phyloP scores from a whole-genome alignment of 1,140 invertebrate species.

The Drosophila triauraria region DNA sequence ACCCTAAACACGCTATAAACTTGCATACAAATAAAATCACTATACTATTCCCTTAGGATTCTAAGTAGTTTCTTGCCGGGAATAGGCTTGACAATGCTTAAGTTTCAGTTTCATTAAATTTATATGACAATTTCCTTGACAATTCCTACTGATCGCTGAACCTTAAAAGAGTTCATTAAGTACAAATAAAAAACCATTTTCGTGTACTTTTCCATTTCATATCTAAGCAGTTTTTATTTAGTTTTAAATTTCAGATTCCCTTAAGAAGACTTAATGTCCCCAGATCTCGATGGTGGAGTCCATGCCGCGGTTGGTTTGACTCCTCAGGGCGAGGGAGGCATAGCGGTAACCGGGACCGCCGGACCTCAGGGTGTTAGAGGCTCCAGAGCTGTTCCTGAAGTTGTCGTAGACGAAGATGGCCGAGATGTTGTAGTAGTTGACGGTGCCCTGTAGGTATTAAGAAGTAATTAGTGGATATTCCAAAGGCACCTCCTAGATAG shows the following conservation, averaged over 20 bases:
- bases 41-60: no score
- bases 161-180: no score
- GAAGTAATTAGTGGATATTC: not conserved
- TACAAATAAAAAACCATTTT: not conserved
- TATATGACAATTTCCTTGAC: no score
- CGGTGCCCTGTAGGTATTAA: slow-evolving; percentile 41
- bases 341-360: slow-evolving; percentile 63
- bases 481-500: accelerated
- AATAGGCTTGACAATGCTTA: no score
- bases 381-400: slow-evolving; percentile 75
- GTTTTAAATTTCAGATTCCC: not conserved
- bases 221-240: not conserved
- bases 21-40: no score
- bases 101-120: no score
- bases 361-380: slow-evolving; percentile 49
- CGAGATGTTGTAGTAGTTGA: slow-evolving; percentile 53
- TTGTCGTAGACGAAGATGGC: slow-evolving; percentile 65
- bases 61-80: no score
- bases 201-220: not conserved
- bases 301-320: slow-evolving; percentile 53
- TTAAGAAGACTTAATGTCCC: slow-evolving; percentile 37
- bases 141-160: no score
- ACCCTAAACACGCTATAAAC: no score
- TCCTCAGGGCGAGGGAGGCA: slow-evolving; percentile 55
- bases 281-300: slow-evolving; percentile 77